Percentiles rank a stretch among this genome's conserved stretches.
Conservation (phyloP, 2,888 invertebrate species). For the Julus scandinavius region DNA sequence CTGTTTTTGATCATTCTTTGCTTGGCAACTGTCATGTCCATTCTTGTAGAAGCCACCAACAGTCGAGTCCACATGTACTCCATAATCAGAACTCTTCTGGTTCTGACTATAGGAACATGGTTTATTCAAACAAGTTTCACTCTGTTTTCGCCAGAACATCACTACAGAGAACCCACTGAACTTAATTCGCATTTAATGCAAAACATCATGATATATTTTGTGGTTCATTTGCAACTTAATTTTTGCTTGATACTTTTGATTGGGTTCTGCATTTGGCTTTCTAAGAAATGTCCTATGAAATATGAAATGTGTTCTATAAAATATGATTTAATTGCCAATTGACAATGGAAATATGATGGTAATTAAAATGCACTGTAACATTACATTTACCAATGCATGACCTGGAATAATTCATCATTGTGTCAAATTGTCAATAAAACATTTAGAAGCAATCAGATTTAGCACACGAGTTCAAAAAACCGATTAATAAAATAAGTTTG, state of each 20-base stretch:
- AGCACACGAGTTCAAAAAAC: too few species aligned
- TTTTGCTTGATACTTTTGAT: not conserved
- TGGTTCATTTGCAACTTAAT: not conserved
- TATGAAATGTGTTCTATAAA: not conserved
- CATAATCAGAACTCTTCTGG: not conserved
- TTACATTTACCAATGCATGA: too few species aligned
- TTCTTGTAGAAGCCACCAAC: not conserved
- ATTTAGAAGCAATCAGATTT: too few species aligned
- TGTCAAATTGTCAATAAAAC: too few species aligned
- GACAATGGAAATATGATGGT: too few species aligned
- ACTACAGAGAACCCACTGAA: not conserved
- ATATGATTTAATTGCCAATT: not conserved
- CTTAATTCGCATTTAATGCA: not conserved
- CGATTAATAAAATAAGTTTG: too few species aligned
- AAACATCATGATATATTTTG: not conserved
- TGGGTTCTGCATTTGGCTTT: not conserved
- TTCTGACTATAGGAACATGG: slow-evolving; percentile 5
- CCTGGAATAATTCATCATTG: too few species aligned
- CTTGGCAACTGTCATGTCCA: not conserved
- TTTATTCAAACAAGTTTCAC: not conserved
- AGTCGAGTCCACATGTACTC: not conserved
- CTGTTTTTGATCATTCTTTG: not conserved
- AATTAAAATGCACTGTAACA: too few species aligned
- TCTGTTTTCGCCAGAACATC: not conserved
- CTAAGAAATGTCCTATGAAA: not conserved